Conservation (phyloP, 1,140 invertebrate genomes). For the Drosophila sturtevanti region DNA sequence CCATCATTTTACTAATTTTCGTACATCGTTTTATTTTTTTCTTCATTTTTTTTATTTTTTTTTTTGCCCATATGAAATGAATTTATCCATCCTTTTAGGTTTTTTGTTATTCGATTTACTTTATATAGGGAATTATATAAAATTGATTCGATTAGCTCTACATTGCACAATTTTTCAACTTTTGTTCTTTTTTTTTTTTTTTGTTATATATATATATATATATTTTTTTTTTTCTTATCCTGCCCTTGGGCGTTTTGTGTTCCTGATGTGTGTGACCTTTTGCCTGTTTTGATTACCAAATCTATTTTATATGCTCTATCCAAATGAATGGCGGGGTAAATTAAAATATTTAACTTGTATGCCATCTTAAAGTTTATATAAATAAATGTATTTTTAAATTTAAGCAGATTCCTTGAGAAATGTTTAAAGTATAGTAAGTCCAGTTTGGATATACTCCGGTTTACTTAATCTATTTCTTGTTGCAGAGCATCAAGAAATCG, state of each 20-base stretch:
- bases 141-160: constrained; percentile 33
- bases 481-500: neutral
- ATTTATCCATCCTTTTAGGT: neutral
- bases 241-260: neutral
- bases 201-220: too few relatives aligned
- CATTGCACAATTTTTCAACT: constrained; percentile 19
- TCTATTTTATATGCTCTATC: constrained; percentile 3
- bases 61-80: neutral
- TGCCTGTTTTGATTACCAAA: constrained; percentile 57
- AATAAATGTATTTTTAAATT: too few relatives aligned
- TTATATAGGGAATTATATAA: neutral
- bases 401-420: too few relatives aligned
- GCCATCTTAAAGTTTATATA: too few relatives aligned
- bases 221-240: neutral
- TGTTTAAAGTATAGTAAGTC: too few relatives aligned
- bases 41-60: too few relatives aligned
- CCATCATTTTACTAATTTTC: too few relatives aligned
- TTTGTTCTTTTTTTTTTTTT: neutral
- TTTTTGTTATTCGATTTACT: neutral
- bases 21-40: too few relatives aligned
- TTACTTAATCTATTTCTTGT: neutral
- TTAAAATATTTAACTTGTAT: too few relatives aligned
- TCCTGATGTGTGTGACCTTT: constrained; percentile 38
- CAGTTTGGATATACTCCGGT: too few relatives aligned
- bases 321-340: too few relatives aligned